phyloP scores from a whole-genome alignment of 2,113 vertebrate species.

The Pseudopodoces humilis region DNA sequence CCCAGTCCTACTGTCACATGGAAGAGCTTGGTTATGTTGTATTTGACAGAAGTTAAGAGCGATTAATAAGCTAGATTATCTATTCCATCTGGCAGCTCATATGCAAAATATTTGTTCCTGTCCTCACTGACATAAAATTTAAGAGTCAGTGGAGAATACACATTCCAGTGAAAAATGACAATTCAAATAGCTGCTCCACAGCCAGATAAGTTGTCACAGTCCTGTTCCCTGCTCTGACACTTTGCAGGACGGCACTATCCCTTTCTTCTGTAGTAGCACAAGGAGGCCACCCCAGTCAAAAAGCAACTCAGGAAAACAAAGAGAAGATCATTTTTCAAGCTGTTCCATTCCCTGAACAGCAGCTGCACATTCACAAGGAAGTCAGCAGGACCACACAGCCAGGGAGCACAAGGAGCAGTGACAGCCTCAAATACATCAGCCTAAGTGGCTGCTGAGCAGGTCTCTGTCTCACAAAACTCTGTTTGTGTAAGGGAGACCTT shows the following conservation, averaged over 20 bases:
- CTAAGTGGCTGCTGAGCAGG: fast-evolving
- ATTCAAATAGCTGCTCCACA: not conserved
- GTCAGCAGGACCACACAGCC: not conserved
- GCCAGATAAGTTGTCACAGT: not conserved
- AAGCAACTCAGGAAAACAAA: not conserved
- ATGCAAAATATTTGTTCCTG: not conserved
- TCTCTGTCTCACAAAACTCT: not conserved
- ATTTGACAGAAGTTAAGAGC: not conserved
- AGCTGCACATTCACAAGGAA: not conserved
- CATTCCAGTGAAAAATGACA: not conserved
- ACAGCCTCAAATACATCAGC: not conserved
- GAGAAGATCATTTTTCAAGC: not conserved
- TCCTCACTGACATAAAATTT: not conserved
- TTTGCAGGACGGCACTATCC: not conserved
- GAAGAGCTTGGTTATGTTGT: not conserved
- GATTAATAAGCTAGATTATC: not conserved
- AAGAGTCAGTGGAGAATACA: not conserved
- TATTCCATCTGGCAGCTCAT: not conserved
- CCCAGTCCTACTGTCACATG: not conserved
- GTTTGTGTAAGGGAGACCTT: not conserved
- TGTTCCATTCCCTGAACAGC: not conserved
- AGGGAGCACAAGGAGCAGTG: not conserved
- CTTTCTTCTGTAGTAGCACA: not conserved
- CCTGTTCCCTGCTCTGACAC: not conserved
- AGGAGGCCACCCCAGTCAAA: not conserved